Base-by-base conservation (phyloP, 2,888 invertebrate genomes). In the Galerucella calmariensis region DNA sequence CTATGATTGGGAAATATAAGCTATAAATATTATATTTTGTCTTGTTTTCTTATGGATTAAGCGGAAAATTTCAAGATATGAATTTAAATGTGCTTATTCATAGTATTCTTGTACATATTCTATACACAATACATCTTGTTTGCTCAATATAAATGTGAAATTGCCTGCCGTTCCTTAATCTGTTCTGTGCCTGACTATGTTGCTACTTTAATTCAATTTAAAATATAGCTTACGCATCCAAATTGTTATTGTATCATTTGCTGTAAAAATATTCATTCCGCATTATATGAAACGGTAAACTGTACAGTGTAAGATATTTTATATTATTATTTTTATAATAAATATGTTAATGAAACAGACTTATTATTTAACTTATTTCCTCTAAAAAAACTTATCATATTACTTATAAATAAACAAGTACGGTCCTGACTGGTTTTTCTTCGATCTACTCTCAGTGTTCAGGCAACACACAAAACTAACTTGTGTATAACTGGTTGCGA, bases 271-370 rank as follows among this genome's bases (percentile, higher is more conserved):
- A 74, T 75, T 67, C 67, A 58, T 66, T 62, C 53, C 16, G 69
- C 67, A 67, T 72, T 74, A 75, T 75, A 66, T 72, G 66, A 72
- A 74, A 78, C 67, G 16, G 67, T 65, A 71, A 74, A 20, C 73
- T 80, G 81, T 81, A 81, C 80, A 81, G 80, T 81, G 81, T 81
- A 81, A 78, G 75, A 79, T 80, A 79, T 72, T 69, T 75, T 79
- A 71, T 79, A 77, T 75, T 77, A 77, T 76, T 80, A 77, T 76
- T 80, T 81, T 81, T 81, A 73, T 80, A 81, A 79, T 81, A 81
- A 81, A 80, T 74, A 75, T 41, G n/a, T 27, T 62, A 35, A 62
- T 53, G 16, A 53, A 53, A 72, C 72, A 75, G 67, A 56, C 44
- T 65, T 67, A 61, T 74, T 46, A 48, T 67, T 67, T 16, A 53